A percentile compares a stretch with the other conserved stretches of the same genome.
These are phyloP conservation scores for Thalassoma bifasciatum DNA, from an alignment of 2,113 vertebrate genomes.

Conservation along the genomic window DNA sequence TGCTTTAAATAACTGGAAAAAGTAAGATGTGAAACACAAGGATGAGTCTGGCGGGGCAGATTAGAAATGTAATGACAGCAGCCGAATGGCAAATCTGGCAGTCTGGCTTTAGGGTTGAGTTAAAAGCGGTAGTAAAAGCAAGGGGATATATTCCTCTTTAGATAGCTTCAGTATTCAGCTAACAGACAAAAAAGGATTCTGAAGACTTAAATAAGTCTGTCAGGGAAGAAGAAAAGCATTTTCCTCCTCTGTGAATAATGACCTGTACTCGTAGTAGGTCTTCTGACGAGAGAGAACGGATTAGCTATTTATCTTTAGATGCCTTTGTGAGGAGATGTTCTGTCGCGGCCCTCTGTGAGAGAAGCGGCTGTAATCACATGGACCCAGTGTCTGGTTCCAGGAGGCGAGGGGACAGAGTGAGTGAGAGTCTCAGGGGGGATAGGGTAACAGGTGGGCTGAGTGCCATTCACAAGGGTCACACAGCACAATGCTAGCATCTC, in stretches of 20 bases:
- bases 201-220: constrained; percentile 13
- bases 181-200: not conserved
- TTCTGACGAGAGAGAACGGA: constrained; percentile 16
- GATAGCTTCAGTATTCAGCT: not conserved
- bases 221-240: not conserved
- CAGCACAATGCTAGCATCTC: constrained; percentile 67
- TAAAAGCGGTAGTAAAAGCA: constrained; percentile 33
- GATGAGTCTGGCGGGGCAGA: constrained; percentile 35
- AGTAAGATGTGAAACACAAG: constrained; percentile 24
- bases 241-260: constrained; percentile 20
- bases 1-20: not conserved
- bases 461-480: constrained; percentile 71
- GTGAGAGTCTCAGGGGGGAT: constrained; percentile 71
- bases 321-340: constrained; percentile 24
- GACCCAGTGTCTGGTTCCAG: constrained; percentile 63
- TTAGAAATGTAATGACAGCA: constrained; percentile 45
- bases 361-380: constrained; percentile 33
- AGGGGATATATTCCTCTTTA: constrained; percentile 18
- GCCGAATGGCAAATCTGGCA: constrained; percentile 56
- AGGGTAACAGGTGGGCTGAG: constrained; percentile 75
- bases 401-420: constrained; percentile 51
- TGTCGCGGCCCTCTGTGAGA: constrained; percentile 25
- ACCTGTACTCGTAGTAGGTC: not conserved
- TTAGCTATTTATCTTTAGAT: constrained; percentile 16
- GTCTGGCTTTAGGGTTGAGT: constrained; percentile 16